Percentiles rank a stretch among this genome's conserved stretches.
These are phyloP conservation scores for Ivindomyrus marchei DNA, from an alignment of 2,113 vertebrate genomes.

Conservation along the genomic window DNA sequence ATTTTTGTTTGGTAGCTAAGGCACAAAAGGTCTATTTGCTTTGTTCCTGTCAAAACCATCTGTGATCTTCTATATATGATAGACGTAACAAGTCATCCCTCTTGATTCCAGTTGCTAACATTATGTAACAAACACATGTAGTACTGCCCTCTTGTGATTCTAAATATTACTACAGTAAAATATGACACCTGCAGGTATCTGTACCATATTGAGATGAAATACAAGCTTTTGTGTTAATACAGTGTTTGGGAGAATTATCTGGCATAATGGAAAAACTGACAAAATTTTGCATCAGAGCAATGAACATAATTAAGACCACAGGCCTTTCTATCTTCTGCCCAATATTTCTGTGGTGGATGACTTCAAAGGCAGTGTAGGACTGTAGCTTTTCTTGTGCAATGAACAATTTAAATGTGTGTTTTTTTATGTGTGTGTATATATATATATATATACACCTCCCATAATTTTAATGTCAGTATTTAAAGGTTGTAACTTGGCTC, in stretches of 20 bases:
- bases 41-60: neutral
- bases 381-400: neutral
- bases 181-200: neutral
- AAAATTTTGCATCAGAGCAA: neutral
- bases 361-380: neutral
- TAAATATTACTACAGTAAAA: conserved; percentile 50
- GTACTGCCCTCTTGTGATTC: conserved; percentile 60
- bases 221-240: neutral
- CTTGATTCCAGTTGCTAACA: neutral
- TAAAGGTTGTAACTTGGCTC: neutral
- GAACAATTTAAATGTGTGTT: neutral
- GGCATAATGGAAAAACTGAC: neutral
- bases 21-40: neutral
- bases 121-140: conserved; percentile 41
- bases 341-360: neutral
- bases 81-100: neutral
- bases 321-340: neutral
- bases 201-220: neutral
- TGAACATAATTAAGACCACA: neutral
- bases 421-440: too few relatives aligned
- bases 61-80: neutral
- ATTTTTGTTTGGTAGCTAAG: neutral
- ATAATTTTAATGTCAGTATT: neutral
- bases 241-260: neutral
- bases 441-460: neutral